phyloP scores from a whole-genome alignment of 2,113 vertebrate genomes.

The Scopus umbretta region DNA sequence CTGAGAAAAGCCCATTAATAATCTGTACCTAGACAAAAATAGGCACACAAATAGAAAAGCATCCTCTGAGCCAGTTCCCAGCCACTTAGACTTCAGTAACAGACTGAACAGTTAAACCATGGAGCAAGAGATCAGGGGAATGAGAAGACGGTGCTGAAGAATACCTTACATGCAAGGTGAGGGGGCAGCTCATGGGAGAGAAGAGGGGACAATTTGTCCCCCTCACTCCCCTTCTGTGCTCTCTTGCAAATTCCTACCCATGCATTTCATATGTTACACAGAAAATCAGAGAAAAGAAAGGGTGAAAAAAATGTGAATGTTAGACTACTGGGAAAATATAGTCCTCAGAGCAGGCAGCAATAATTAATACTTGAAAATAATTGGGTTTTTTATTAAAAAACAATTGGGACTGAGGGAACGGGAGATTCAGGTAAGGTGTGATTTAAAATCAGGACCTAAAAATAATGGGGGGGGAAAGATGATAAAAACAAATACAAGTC shows the following conservation, averaged over 20 bases:
- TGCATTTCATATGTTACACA: background rate
- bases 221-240: background rate
- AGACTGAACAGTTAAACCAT: background rate
- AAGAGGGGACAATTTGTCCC: background rate
- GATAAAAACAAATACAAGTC: background rate
- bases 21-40: background rate
- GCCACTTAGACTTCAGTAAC: background rate
- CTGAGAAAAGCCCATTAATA: background rate
- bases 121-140: background rate
- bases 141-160: background rate
- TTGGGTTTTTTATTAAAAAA: background rate
- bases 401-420: background rate
- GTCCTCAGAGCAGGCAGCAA: background rate
- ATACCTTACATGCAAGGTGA: background rate
- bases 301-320: background rate
- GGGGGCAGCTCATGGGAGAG: background rate
- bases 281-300: background rate
- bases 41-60: background rate
- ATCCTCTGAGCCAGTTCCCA: background rate
- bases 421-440: background rate
- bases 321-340: background rate
- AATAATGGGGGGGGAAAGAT: background rate
- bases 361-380: background rate
- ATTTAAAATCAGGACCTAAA: background rate
- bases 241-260: background rate